Evolutionary conservation across 2,797 vertebrate species (phyloP), one percentile per base, ranked within the genome.

Genomic region (Harpagifer antarcticus): DNA sequence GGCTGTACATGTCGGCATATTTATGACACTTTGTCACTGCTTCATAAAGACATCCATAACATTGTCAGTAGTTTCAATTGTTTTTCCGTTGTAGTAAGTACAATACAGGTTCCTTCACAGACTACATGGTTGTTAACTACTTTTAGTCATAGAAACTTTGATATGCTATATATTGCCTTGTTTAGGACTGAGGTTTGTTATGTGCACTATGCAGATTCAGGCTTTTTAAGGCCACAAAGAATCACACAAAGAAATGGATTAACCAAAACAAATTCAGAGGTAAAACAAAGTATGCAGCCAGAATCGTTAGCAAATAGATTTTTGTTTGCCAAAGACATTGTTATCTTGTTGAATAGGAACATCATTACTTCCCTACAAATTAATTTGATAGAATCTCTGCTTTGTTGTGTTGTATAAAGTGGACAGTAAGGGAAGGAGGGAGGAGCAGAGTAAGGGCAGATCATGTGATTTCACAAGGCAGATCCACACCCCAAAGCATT

Each of bases 311-410:
- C 68, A 61, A 20, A 55, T 66, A 33, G 4, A 19, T 49, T 14
- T 40, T 66, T 60, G 68, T 58, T 12, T 71, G 75, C 61, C 72
- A 62, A 72, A 78, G 47, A 74, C 14, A 68, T 33, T 66, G 67
- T 71, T 71, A 67, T 70, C 59, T 78, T 74, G 69, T 72, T 72
- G 74, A 78, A 72, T 57, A 58, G 33, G 49, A 64, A 7, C 44
- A 45, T 77, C 74, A 83, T 85, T 80, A 70, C 74, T 78, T 85
- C 64, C 67, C 48, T 71, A 77, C 81, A 78, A 69, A 85, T 71
- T 60, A 9, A 78, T 81, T 85, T 84, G 56, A 79, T 31, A 68
- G 56, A 72, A 71, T 80, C 59, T 70, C 42, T 73, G 72, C 72
- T 62, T 73, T 44, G 64, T 9, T 77, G 76, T 37, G 20, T 71